These are phyloP conservation scores for Apamea monoglypha DNA, from an alignment of 2,888 invertebrate genomes.

Conservation along the genomic window DNA sequence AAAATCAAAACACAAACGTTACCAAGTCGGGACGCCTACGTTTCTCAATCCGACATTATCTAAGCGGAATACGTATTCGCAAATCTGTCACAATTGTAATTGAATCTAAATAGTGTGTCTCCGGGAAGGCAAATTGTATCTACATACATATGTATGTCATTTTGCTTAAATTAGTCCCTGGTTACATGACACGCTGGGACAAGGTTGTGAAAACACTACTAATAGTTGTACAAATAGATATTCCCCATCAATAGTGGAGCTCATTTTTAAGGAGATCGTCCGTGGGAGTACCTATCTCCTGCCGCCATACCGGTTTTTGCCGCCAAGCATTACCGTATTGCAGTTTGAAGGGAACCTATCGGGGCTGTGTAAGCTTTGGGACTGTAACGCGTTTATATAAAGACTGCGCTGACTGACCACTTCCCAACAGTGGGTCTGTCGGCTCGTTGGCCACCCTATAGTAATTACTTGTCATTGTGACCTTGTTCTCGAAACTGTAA, in stretches of 20 bases:
- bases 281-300: too few species aligned
- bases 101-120: conserved; percentile 11
- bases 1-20: neutral
- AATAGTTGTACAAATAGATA: too few species aligned
- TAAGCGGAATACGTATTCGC: neutral
- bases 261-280: neutral
- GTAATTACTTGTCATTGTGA: too few species aligned
- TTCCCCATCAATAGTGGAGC: neutral
- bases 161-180: conserved; percentile 8
- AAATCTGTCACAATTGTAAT: conserved; percentile 23
- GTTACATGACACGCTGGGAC: neutral
- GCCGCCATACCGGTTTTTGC: too few species aligned
- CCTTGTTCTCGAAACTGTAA: too few species aligned
- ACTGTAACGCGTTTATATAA: too few species aligned
- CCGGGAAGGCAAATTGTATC: neutral
- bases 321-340: too few species aligned
- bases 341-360: too few species aligned
- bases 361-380: too few species aligned
- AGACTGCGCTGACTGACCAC: too few species aligned
- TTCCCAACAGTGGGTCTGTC: too few species aligned
- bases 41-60: neutral
- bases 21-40: neutral
- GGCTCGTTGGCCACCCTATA: too few species aligned
- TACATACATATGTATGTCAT: neutral
- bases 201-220: neutral